Evolutionary conservation across 1,140 invertebrate species (phyloP), one percentile per base, ranked within the genome.

Genomic region (Cotesia chilonis): DNA sequence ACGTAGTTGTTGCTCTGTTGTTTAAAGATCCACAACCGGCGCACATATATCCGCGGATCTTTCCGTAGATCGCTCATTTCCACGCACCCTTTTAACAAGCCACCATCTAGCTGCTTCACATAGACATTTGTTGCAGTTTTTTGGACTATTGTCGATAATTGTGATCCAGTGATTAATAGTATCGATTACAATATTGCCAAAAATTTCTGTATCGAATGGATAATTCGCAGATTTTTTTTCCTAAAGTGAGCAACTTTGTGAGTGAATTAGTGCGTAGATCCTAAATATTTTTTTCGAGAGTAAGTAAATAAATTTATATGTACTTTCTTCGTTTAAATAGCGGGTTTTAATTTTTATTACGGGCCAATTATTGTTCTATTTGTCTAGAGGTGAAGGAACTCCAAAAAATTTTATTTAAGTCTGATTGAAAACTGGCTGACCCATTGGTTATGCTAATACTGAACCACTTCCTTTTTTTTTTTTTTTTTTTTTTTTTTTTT

Each of bases 1-100:
- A 47, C 41, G 41, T 47, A 47, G 41, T 7, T 47, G 41, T 6
- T 47, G 41, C 10, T 10, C 6, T 47, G 65, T 52, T 67, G 52
- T 38, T 51, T 41, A 55, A 52, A 38, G 59, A 72, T 14, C 60
- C 41, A 47, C 41, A 47, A 47, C 41, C 41, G 5, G 60, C 60
- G 35, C 61, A 59, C 51, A 66, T 68, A 68, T 73, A 73, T 60
- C 38, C 52, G 71, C 28, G 71, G 51, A 63, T 12, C 36, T 35
- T 28, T 41, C 52, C 54, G 37, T 60, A 61, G 59, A 60, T 67
- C 54, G 71, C 57, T 68, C 71, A 73, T 73, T 73, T 73, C 37
- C 66, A 68, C 54, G 57, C 65, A 63, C 41, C 71, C 71, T 38
- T 47, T 28, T 59, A 17, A 17, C 14, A 28, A 63, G 71, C 41